Evolutionary conservation across 2,113 vertebrate species (phyloP), one percentile per base, ranked within the genome.

Genomic region (Psettodes erumei): DNA sequence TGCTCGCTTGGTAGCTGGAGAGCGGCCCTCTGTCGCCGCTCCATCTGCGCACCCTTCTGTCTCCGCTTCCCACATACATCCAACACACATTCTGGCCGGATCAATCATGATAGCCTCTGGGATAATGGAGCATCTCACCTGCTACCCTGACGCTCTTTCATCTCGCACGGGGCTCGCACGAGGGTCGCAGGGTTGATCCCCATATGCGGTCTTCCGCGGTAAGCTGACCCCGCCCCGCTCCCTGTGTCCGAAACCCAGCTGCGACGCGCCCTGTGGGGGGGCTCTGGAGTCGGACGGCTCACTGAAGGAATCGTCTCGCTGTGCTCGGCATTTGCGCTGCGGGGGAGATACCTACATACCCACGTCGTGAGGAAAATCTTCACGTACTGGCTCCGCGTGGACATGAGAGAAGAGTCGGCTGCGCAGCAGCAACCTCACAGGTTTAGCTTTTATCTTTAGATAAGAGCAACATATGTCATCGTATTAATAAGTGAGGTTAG

Each of bases 11-110:
- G 77, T 83, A 82, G 77, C 77, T 84, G 55, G 30, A 73, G 54
- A 77, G 72, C 63, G 27, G 67, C 78, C 51, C 55, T 81, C 35
- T 82, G 53, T 88, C 70, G 83, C 62, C 60, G 45, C 70, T 86
- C 90, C 84, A 74, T 88, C 88, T 84, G 85, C 69, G 65, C 67
- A 38, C 32, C 85, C 80, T 86, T 85, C 83, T 88, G 83, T 83
- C 77, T 87, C 79, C 18, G 47, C 83, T 84, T 86, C 85, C 86
- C 86, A 89, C 88, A 74, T 83, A 51, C 72, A 75, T 81, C 85
- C 91, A 88, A 82, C 90, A 82, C 85, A 82, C 79, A 66, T 79
- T 88, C 82, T 78, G 75, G 60, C 40, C 5, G 8, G 2, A 47
- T 87, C 51, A 48, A 71, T 83, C 79, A 73, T 85, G 79, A 54